Base-by-base conservation (phyloP, 1,140 invertebrate genomes). In the Trichomalopsis sarcophagae region DNA sequence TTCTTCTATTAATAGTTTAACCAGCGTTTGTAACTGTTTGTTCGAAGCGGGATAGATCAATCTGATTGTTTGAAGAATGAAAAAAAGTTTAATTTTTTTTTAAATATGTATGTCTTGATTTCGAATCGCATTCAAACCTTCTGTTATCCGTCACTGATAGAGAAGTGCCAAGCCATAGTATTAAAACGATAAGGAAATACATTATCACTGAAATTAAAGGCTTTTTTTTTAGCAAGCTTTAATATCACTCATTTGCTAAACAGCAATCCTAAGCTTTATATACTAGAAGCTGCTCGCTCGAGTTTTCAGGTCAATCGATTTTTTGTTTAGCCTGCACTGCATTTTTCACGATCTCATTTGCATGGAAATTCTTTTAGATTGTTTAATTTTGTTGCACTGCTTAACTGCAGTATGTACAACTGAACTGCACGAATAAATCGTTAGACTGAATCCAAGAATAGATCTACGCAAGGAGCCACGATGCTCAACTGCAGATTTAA, bases 1-100 rank as follows among this genome's bases (percentile, higher is more conserved):
- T 87, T 92, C 91, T 6, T 90, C 83, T 0, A 91, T 83, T 0
- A 92, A 78, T 30, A 68, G 7, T 55, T 89, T 86, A 2, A 92
- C 40, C 0, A 92, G 76, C 0, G 73, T 82, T 88, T 89, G 88
- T 9, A 93, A 87, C 62, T 90, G 74, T 30, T 81, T 82, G 78
- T 87, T 85, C 23, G 47, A 27, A 76, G 79, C 2, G 0, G 69
- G 9, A 30, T 78, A 5, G 55, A 74, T 79, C 17, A 83, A 62
- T 82, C 85, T 85, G 11, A 30, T 55, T 62, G n/a, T 50, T 40
- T 47, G 23, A 62, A 1, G 27, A 21, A 36, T 11, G 21, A 36
- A 66, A 66, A 14, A 4, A 11, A 27, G 27, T 79, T n/a, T 36
- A 11, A 11, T 13, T 0, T 40, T 74, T 74, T 13, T 14, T 17